phyloP scores from a whole-genome alignment of 2,888 invertebrate genomes.

The Lasioglossum calceatum region DNA sequence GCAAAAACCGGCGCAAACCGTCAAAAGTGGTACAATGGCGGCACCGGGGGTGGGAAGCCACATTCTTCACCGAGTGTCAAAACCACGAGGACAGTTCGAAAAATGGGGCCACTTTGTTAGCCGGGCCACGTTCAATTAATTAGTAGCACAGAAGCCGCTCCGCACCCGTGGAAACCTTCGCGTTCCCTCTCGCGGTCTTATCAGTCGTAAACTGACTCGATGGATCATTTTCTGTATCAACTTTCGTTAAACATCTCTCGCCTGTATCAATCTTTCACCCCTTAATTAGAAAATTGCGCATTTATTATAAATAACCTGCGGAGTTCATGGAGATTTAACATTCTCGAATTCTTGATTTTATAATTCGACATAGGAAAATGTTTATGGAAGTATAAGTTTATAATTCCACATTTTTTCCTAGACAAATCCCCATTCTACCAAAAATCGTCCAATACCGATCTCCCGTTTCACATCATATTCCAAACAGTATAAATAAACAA shows the following conservation, averaged over 20 bases:
- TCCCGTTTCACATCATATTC: too few species aligned
- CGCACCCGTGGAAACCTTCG: neutral
- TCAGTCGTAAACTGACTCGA: conserved; percentile 20
- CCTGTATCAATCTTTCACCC: neutral
- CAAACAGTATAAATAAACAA: too few species aligned
- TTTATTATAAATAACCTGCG: neutral
- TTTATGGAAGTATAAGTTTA: too few species aligned
- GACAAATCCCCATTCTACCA: too few species aligned
- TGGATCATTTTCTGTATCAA: conserved; percentile 1
- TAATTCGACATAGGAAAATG: too few species aligned
- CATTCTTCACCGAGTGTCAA: conserved; percentile 52
- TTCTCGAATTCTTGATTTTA: too few species aligned
- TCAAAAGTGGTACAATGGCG: conserved; percentile 50
- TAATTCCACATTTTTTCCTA: too few species aligned
- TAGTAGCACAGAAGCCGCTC: conserved; percentile 31
- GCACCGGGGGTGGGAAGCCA: conserved; percentile 7
- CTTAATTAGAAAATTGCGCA: neutral
- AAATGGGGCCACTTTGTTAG: conserved; percentile 43
- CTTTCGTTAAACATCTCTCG: neutral
- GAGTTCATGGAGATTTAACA: neutral
- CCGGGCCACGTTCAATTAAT: conserved; percentile 46
- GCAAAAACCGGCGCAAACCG: conserved; percentile 41
- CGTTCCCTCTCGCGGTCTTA: neutral
- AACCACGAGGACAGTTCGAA: conserved; percentile 40
- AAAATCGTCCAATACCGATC: too few species aligned